Evolutionary conservation across 2,888 invertebrate genomes (phyloP), one percentile per base, ranked within the genome.

Genomic region (Hemicrepidius hirtus): DNA sequence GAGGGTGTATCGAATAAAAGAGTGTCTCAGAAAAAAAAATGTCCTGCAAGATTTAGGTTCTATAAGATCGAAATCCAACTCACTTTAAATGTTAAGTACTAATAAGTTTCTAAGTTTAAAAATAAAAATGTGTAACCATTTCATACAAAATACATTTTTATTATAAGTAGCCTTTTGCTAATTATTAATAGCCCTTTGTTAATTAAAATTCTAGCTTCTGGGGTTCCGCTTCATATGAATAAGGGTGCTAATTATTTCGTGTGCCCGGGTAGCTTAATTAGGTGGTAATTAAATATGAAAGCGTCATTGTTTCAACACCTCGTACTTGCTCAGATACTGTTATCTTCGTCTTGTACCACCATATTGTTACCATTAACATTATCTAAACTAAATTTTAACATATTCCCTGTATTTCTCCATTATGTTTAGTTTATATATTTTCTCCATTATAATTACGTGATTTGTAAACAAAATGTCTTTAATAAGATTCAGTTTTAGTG

Each of bases 201-300:
- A 79, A 80, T 80, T 77, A 80, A 81, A 80, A 77, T 80, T 79
- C 76, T 73, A 75, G 50, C 73, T 73, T 71, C 68, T 76, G 73
- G 55, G 74, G 76, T 76, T 77, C 77, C 79, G 78, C 78, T 77
- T 73, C 69, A 69, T 75, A 68, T 76, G 78, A 77, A 78, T 79
- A 77, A 76, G 78, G 79, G 76, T 76, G 68, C 78, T 75, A 81
- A 81, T 81, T 82, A 79, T 77, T 73, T 75, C 79, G 76, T 75
- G 75, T 79, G 78, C 80, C 78, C 78, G 83, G 78, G 80, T 81
- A 82, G 82, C 82, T 84, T 85, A 84, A 84, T 84, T 84, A 83
- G 75, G 78, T 79, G 81, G 80, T 83, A 83, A 84, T 84, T 83
- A 84, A 84, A 83, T 82, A 84, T 84, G 84, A 84, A 84, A 82